Evolutionary conservation across 2,113 vertebrate species (phyloP).

Genomic region (Etheostoma cragini): DNA sequence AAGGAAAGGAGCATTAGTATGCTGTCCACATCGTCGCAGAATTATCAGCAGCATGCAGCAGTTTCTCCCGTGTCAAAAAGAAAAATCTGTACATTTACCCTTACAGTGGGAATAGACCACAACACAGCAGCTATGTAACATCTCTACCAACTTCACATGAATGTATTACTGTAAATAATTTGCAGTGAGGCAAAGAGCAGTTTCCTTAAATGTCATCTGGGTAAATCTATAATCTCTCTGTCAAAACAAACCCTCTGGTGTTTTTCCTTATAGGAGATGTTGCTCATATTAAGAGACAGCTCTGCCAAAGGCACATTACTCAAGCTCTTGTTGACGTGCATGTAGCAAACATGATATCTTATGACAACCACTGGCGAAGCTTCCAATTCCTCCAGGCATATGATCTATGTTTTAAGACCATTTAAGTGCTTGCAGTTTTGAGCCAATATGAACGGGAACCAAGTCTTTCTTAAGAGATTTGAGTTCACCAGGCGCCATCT

Average conservation of each 20-base stretch:
- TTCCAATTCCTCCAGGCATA: conserved; percentile 59
- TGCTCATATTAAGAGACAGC: conserved; percentile 65
- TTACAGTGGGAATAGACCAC: conserved; percentile 31
- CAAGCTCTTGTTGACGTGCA: conserved; percentile 61
- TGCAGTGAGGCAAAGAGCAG: conserved; percentile 13
- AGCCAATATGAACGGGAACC: conserved; percentile 59
- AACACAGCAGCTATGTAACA: conserved; percentile 7
- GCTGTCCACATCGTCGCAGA: conserved; percentile 55
- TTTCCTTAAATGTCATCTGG: conserved; percentile 46
- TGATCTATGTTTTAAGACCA: conserved; percentile 61
- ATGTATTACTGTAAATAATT: conserved; percentile 45
- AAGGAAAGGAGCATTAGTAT: conserved; percentile 64
- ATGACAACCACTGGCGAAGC: conserved; percentile 67
- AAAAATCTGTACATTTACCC: conserved; percentile 45
- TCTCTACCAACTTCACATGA: conserved; percentile 9
- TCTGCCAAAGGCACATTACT: conserved; percentile 70
- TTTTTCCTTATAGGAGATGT: conserved; percentile 66
- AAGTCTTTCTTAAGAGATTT: conserved; percentile 45
- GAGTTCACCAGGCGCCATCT: conserved; percentile 46
- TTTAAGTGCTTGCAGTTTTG: conserved; percentile 60
- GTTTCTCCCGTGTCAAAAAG: conserved; percentile 34
- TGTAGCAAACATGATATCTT: conserved; percentile 74
- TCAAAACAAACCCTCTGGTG: conserved; percentile 64
- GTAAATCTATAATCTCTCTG: conserved; percentile 39
- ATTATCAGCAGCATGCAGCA: conserved; percentile 73